phyloP scores from a whole-genome alignment of 37 sponge, comb jelly and placozoan species.

The Dysidea cf. avara region DNA sequence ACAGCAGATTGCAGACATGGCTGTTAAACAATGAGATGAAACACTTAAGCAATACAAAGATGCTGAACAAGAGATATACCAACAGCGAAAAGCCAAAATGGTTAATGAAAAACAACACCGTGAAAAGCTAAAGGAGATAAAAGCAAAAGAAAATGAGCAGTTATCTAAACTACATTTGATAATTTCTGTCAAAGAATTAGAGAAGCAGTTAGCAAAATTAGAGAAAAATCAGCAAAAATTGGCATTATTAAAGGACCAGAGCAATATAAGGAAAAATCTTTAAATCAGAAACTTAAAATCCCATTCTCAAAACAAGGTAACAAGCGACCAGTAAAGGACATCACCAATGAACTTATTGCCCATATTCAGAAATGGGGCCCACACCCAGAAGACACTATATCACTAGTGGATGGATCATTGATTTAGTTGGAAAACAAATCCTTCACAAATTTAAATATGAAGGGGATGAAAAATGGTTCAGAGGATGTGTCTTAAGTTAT shows the following conservation, averaged over 20 bases:
- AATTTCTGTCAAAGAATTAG: conserved; percentile 32
- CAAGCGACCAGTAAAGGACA: conserved; percentile 22
- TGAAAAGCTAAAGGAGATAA: conserved; percentile 25
- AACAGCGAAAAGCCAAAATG: conserved; percentile 19
- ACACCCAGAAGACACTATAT: too few species aligned
- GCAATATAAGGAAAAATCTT: conserved; percentile 23
- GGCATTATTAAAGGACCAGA: conserved; percentile 6
- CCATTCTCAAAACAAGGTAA: conserved; percentile 28
- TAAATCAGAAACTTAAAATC: conserved; percentile 25
- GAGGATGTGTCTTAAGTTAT: conserved; percentile 31
- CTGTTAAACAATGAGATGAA: conserved; percentile 20
- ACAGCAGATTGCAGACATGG: conserved; percentile 17
- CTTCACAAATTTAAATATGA: conserved; percentile 28
- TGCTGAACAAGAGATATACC: conserved; percentile 8
- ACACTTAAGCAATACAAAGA: conserved; percentile 21
- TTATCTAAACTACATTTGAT: conserved; percentile 35
- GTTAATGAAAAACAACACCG: conserved; percentile 29
- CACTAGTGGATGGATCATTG: too few species aligned
- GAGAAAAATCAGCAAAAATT: conserved; percentile 28
- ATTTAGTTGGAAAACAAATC: conserved; percentile 25
- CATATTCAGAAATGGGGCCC: conserved; percentile 21
- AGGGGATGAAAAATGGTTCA: conserved; percentile 34
- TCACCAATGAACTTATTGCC: conserved; percentile 29
- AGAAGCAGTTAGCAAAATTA: conserved; percentile 17
- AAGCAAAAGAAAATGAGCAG: conserved; percentile 22